Evolutionary conservation across 53 echinoderm and acorn worm species (phyloP).

Genomic region (Mesocentrotus franciscanus): DNA sequence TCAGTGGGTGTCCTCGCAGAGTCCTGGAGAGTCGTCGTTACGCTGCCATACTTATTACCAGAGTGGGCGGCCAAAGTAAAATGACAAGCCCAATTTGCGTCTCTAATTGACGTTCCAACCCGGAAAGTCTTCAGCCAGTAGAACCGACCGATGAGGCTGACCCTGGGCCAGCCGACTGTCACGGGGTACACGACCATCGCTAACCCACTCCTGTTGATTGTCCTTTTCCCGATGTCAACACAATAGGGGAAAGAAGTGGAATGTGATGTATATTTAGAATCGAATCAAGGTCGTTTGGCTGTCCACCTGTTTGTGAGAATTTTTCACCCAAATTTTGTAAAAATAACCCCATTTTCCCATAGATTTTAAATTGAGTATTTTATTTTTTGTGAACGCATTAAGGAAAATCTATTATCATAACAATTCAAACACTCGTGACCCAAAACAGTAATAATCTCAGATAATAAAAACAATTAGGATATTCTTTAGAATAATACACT

Average conservation of each 20-base stretch:
- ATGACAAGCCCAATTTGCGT: constrained; percentile 35
- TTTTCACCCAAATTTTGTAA: not conserved
- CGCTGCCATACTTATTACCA: not conserved
- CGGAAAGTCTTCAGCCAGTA: not conserved
- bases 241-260: not conserved
- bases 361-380: not conserved
- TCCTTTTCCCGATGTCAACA: not conserved
- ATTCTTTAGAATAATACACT: not conserved
- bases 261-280: not conserved
- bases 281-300: not conserved
- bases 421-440: not conserved
- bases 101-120: not conserved
- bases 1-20: constrained; percentile 11
- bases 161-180: not conserved
- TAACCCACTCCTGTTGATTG: constrained; percentile 11
- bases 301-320: not conserved
- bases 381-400: not conserved
- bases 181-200: not conserved
- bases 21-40: not conserved
- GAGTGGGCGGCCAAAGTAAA: not conserved
- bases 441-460: not conserved
- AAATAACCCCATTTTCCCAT: not conserved
- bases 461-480: not conserved
- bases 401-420: not conserved
- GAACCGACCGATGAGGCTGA: not conserved